These are phyloP conservation scores for Eospalax fontanierii DNA, from an alignment of 2,797 vertebrate species.

Conservation along the genomic window DNA sequence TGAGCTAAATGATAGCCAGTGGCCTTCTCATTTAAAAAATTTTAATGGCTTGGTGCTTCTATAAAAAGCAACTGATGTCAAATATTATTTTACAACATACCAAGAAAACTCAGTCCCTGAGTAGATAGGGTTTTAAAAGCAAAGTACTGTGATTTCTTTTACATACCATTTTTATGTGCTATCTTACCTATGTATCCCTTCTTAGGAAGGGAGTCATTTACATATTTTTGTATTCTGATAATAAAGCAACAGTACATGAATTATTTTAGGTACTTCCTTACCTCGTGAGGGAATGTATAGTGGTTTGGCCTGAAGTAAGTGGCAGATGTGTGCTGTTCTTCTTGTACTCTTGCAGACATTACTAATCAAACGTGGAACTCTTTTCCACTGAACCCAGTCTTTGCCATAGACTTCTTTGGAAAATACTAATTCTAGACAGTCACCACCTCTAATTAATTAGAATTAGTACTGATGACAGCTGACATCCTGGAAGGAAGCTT, in stretches of 20 bases:
- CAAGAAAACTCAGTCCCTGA: not conserved
- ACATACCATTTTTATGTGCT: not conserved
- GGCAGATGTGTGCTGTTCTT: not conserved
- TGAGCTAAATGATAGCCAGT: not conserved
- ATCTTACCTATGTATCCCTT: not conserved
- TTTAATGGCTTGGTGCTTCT: not conserved
- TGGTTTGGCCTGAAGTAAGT: not conserved
- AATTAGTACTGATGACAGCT: not conserved
- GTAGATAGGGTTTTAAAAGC: not conserved
- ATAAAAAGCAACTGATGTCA: not conserved
- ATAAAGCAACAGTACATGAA: not conserved
- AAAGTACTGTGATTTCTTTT: not conserved
- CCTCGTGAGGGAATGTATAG: not conserved
- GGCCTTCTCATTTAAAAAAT: not conserved
- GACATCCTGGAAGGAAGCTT: not conserved
- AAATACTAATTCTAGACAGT: constrained; percentile 7
- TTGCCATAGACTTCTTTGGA: not conserved
- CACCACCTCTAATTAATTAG: not conserved
- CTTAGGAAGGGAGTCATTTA: not conserved
- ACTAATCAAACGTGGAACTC: not conserved
- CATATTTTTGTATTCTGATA: not conserved
- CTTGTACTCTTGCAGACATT: not conserved
- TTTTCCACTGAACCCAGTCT: not conserved
- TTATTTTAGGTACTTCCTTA: not conserved
- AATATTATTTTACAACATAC: not conserved